These are phyloP conservation scores for Drosophila gunungcola DNA, from an alignment of 1,140 invertebrate genomes.

Conservation along the genomic window DNA sequence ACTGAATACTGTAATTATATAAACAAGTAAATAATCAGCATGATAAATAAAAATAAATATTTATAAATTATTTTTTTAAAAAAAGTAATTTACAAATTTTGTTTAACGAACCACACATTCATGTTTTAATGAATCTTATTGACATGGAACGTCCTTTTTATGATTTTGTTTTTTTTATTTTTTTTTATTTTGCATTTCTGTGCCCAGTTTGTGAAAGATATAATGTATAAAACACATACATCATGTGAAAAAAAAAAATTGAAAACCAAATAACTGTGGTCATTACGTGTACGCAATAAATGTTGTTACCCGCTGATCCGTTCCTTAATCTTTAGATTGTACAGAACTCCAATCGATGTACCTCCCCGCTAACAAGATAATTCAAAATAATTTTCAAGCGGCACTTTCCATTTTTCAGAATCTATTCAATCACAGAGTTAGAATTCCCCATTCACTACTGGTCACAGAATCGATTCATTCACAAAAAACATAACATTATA, in stretches of 20 bases:
- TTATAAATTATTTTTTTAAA: too few relatives aligned
- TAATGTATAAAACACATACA: constrained; percentile 39
- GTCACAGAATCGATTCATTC: constrained; percentile 40
- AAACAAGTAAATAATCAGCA: too few relatives aligned
- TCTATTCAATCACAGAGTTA: neutral
- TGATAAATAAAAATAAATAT: too few relatives aligned
- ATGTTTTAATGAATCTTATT: neutral
- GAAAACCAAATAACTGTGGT: constrained; percentile 10
- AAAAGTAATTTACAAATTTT: too few relatives aligned
- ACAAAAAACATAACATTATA: constrained; percentile 14
- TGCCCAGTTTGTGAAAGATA: constrained; percentile 56
- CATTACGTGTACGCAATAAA: constrained; percentile 15
- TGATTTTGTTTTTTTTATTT: constrained; percentile 16
- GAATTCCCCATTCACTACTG: constrained; percentile 42
- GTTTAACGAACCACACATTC: too few relatives aligned
- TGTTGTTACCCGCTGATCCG: constrained; percentile 36
- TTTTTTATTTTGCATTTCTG: constrained; percentile 48
- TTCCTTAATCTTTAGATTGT: constrained; percentile 25
- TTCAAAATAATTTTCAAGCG: neutral
- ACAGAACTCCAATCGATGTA: constrained; percentile 33
- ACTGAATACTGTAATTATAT: too few relatives aligned
- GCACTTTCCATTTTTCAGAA: neutral
- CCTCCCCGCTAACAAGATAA: constrained; percentile 1
- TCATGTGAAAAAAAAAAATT: neutral
- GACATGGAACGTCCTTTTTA: neutral